Evolutionary conservation across 35 echinoderm and acorn worm genomes (phyloP), one percentile per base, ranked within the genome.

Genomic region (Eucidaris tribuloides): DNA sequence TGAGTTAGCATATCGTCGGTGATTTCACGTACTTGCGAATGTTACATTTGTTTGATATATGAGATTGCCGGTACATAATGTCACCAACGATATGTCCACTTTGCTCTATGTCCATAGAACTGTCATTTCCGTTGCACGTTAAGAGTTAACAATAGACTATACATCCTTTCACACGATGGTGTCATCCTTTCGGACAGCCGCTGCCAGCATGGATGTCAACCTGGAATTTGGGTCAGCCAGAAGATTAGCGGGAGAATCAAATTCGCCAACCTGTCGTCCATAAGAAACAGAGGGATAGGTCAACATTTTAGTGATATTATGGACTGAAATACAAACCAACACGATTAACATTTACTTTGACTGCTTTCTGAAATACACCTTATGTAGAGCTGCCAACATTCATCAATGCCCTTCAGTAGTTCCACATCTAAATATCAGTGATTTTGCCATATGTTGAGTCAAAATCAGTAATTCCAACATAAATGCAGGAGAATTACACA

Each of bases 161-260:
- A n/a, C n/a, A n/a, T n/a, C n/a, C n/a, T n/a, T n/a, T n/a, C n/a
- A n/a, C n/a, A n/a, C n/a, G n/a, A n/a, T 64, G 61, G 61, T 74
- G 68, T 74, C 35, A 40, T 43, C 61, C 27, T 64, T 27, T 64
- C 68, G 24, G 35, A n/a, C 82, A 49, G 93, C 65, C 0, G 93
- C 93, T 20, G 50, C 79, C 70, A 96, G 34, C 93, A 96, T 96
- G 38, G 78, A 63, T 35, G 58, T 82, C 64, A 96, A 77, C 76
- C 36, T 82, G 11, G 89, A 87, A 9, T 82, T 48, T n/a, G 48
- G 46, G 37, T 96, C 77, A 3, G 54, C 31, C 9, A 91, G 64
- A 25, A 96, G 60, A 2, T 55, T 50, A 38, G 45, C 44, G 28
- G 93, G 93, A 46, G 79, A 87, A 50, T 91, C 93, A 79, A 96